Percentiles rank a stretch among this genome's conserved stretches.
Evolutionary conservation across 2,797 vertebrate species (phyloP).

Genomic region (Ciconia nigra): DNA sequence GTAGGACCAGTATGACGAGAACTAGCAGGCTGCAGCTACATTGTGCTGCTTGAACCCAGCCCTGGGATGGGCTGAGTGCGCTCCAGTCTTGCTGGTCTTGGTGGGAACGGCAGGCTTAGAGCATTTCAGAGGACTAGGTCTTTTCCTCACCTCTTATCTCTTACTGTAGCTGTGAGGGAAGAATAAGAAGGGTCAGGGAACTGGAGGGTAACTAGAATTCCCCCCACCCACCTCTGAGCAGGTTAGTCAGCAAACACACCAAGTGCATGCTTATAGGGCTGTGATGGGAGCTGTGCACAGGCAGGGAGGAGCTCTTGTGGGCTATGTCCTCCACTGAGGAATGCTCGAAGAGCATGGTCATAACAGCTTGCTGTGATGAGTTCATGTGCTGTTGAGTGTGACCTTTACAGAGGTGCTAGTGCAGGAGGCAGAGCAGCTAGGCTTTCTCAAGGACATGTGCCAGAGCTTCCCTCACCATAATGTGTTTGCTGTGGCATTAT

Average conservation of each 20-base stretch:
- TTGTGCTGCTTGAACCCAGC: not conserved
- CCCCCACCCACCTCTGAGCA: no score
- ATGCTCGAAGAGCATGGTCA: not conserved
- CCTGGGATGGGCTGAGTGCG: not conserved
- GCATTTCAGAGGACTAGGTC: not conserved
- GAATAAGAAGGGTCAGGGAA: not conserved
- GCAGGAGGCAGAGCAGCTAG: not conserved
- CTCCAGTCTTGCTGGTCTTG: not conserved
- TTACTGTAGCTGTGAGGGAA: not conserved
- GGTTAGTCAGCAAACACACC: not conserved
- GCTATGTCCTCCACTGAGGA: not conserved
- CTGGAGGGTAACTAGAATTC: not conserved
- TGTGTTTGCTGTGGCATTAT: not conserved
- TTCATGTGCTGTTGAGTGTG: not conserved
- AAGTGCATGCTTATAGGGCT: not conserved
- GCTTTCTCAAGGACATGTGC: not conserved
- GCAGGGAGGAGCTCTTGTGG: not conserved
- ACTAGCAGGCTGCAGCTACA: not conserved
- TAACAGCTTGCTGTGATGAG: not conserved
- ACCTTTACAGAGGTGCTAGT: not conserved
- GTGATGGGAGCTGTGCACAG: not conserved
- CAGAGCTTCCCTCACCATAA: not conserved
- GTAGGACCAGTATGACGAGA: conserved; percentile 25
- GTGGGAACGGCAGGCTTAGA: not conserved
- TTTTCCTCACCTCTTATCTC: not conserved